These are phyloP conservation scores for Discoglossus pictus DNA, from an alignment of 2,797 vertebrate species.

Conservation along the genomic window DNA sequence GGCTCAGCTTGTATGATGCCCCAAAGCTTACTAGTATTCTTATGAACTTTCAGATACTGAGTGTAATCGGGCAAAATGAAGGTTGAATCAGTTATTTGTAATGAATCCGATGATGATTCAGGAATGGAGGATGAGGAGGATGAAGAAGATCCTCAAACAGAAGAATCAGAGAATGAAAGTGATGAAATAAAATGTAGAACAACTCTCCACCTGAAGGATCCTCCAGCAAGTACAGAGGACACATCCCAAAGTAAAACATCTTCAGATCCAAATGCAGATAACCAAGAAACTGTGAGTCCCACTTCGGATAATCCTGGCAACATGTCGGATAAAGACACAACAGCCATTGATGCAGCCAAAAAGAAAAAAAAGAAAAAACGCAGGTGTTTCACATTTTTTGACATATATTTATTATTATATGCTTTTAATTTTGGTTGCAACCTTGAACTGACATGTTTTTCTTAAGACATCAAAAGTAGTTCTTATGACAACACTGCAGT, in stretches of 20 bases:
- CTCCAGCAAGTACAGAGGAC: not conserved
- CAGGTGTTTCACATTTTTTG: constrained; percentile 50
- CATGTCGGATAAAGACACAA: not conserved
- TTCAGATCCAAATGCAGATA: not conserved
- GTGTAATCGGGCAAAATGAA: constrained; percentile 24
- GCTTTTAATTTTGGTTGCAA: no score
- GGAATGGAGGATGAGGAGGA: constrained; percentile 56
- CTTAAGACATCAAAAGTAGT: no score
- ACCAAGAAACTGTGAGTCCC: not conserved
- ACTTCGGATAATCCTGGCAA: not conserved
- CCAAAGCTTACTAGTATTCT: not conserved
- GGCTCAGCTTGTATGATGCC: no score
- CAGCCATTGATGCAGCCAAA: constrained; percentile 41
- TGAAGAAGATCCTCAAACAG: constrained; percentile 47
- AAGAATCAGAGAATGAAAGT: constrained; percentile 51
- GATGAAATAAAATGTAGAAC: constrained; percentile 21
- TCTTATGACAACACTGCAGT: no score
- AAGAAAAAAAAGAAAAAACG: constrained; percentile 59
- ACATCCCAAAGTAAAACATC: no score
- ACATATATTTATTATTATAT: not conserved
- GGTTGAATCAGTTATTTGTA: constrained; percentile 11
- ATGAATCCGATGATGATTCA: constrained; percentile 45
- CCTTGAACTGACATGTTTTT: no score
- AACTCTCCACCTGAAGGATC: not conserved
- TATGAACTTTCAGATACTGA: constrained; percentile 4